Conservation (phyloP, 1,140 invertebrate genomes). For the Drosophila biarmipes region DNA sequence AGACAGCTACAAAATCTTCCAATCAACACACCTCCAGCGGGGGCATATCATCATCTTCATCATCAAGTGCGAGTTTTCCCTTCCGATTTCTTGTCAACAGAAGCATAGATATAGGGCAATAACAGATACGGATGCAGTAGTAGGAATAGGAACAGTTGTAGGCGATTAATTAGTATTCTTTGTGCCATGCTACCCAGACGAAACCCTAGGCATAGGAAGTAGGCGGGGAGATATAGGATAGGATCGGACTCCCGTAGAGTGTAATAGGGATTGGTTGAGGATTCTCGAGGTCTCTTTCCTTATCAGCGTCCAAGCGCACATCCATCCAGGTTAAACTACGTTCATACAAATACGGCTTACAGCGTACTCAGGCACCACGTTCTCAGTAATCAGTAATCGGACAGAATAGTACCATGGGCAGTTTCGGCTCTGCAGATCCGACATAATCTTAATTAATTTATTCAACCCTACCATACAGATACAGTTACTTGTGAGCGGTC, state of each 20-base stretch:
- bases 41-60: conserved; percentile 35
- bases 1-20: conserved; percentile 6
- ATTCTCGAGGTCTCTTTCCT: conserved; percentile 8
- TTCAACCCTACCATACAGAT: conserved; percentile 28
- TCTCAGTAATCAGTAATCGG: conserved; percentile 2
- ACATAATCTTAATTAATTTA: conserved; percentile 65
- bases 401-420: neutral
- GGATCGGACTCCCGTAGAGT: neutral
- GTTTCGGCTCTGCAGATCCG: conserved; percentile 33
- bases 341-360: conserved; percentile 2
- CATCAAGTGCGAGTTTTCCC: conserved; percentile 30
- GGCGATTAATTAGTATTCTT: conserved; percentile 51
- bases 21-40: conserved; percentile 14
- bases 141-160: conserved; percentile 24
- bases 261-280: neutral
- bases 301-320: conserved; percentile 47
- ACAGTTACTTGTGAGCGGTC: conserved; percentile 13
- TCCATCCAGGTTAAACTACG: conserved; percentile 46
- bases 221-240: neutral
- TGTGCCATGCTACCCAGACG: conserved; percentile 51
- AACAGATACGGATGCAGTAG: conserved; percentile 13
- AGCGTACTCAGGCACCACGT: conserved; percentile 2
- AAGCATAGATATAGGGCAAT: conserved; percentile 7
- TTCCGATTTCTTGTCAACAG: conserved; percentile 23
- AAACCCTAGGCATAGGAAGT: neutral